Base-by-base conservation (phyloP, 2,888 invertebrate species). In the Balanococcus diminutus region DNA sequence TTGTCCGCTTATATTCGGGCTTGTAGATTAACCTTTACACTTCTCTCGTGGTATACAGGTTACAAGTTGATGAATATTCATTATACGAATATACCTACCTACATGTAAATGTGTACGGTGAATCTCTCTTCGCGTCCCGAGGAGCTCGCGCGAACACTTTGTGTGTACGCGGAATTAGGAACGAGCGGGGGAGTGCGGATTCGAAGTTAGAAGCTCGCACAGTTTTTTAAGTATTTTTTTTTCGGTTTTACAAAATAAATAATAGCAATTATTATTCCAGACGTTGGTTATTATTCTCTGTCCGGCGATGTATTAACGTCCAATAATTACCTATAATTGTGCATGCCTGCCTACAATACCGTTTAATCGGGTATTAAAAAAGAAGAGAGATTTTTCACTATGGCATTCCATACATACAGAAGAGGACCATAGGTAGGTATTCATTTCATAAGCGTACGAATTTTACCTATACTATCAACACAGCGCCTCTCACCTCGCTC, bases 11-110 rank as follows among this genome's bases (percentile, higher is more conserved):
- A 79, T 79, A 79, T 36, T 32, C 75, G 36, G 32, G 28, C 8
- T 19, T 22, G 36, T 79, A 36, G 75, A 79, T 79, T 79, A 79
- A 79, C 75, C 75, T 79, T 79, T 79, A 79, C 75, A 79, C 75
- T 36, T 79, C 31, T 79, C 67, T 79, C 75, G 75, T 79, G 75
- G 75, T 28, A 79, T 79, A 79, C 75, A 36, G 75, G 75, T 79
- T 79, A 79, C 75, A 79, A 36, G 75, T 79, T 79, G 32, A 79
- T 79, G 75, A 79, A 79, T 79, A 79, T 79, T 79, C 75, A 79
- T 79, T 79, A 32, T 32, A 32, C 19, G 56, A 9, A 56, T 56
- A 56, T 56, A 56, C 56, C 22, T 56, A 56, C 22, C 22, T 56
- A 56, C 22, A 56, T 56, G 56, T 56, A 56, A 56, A 56, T 56